A percentile compares a stretch with the other conserved stretches of the same genome.
Evolutionary conservation across 2,888 invertebrate species (phyloP).

Genomic region (Ichneumon xanthorius): DNA sequence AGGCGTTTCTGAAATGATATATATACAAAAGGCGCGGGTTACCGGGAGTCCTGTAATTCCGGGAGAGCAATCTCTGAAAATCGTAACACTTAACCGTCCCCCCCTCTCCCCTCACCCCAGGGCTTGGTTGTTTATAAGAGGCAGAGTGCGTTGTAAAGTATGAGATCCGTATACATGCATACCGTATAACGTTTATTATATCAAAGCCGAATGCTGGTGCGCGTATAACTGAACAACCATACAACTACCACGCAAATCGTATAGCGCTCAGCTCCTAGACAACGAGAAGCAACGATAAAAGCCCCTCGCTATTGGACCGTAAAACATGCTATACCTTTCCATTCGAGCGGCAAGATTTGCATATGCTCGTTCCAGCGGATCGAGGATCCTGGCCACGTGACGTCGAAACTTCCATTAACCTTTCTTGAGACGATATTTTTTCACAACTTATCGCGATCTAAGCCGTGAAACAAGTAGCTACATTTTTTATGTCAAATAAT

Average conservation of each 20-base stretch:
- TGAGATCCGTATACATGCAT: constrained; percentile 20
- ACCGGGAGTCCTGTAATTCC: constrained; percentile 34
- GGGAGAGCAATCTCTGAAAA: constrained; percentile 46
- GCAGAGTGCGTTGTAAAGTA: constrained; percentile 46
- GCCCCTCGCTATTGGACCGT: constrained; percentile 37
- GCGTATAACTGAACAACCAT: constrained; percentile 10
- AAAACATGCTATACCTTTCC: constrained; percentile 48
- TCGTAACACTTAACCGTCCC: constrained; percentile 22
- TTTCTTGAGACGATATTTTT: not conserved
- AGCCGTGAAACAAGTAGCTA: not conserved
- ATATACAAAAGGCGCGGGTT: constrained; percentile 2
- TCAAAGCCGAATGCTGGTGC: not conserved
- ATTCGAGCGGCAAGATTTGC: constrained; percentile 39
- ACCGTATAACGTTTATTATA: constrained; percentile 30
- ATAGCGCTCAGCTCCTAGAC: constrained; percentile 11
- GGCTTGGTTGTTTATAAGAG: constrained; percentile 30
- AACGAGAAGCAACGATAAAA: constrained; percentile 44
- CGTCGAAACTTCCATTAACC: not conserved
- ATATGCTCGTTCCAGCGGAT: constrained; percentile 8
- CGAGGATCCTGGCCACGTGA: not conserved
- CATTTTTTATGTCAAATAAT: too few species aligned
- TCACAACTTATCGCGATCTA: not conserved
- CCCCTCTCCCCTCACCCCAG: not conserved
- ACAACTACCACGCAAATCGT: constrained; percentile 21
- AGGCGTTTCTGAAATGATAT: constrained; percentile 41